Percentiles rank a stretch among this genome's conserved stretches.
Conservation (phyloP, 2,113 vertebrate genomes). For the Addax nasomaculatus region DNA sequence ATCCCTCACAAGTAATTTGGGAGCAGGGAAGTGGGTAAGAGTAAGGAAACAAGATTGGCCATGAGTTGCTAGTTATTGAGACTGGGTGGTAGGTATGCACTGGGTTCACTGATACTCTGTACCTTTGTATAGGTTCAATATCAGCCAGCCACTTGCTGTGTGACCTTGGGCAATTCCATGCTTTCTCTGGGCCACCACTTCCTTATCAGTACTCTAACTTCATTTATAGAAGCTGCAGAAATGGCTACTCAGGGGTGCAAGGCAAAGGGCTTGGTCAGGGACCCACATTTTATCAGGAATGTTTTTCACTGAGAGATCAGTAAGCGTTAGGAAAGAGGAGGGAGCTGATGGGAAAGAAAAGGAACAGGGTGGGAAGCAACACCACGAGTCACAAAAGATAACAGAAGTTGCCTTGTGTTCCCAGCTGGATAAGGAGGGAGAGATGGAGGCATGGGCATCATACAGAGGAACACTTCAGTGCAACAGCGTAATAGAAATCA, state of each 20-base stretch:
- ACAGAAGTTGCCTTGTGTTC: not conserved
- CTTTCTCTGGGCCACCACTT: not conserved
- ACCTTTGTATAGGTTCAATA: not conserved
- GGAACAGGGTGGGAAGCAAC: not conserved
- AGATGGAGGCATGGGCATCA: not conserved
- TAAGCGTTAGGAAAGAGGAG: not conserved
- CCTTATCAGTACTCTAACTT: not conserved
- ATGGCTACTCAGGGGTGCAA: not conserved
- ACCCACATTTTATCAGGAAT: not conserved
- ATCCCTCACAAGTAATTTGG: not conserved
- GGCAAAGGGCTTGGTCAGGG: not conserved
- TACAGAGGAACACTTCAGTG: not conserved
- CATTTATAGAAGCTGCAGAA: not conserved
- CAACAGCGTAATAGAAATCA: not conserved
- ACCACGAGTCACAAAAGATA: fast-evolving
- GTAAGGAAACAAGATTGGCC: not conserved
- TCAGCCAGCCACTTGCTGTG: not conserved
- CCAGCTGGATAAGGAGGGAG: not conserved
- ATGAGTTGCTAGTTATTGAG: not conserved
- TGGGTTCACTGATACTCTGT: not conserved
- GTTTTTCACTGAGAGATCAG: not conserved
- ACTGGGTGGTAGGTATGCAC: not conserved
- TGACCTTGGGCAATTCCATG: not conserved
- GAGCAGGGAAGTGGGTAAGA: not conserved
- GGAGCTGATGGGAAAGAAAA: not conserved